Evolutionary conservation across 1,140 invertebrate species (phyloP).

Genomic region (Carcinoscorpius rotundicauda): DNA sequence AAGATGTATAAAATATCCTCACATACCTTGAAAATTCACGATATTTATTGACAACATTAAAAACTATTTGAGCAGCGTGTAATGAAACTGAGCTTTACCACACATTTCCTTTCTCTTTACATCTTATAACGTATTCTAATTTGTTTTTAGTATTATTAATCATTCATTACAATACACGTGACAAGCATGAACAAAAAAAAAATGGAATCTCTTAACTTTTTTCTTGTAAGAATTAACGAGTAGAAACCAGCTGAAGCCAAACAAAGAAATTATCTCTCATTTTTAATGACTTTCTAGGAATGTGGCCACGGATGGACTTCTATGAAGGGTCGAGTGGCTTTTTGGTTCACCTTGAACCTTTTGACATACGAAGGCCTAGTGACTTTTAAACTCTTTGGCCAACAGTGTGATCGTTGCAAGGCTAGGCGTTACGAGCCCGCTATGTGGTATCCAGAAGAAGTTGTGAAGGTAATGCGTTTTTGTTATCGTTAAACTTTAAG

Average conservation of each 20-base stretch:
- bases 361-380: slow-evolving; percentile 33
- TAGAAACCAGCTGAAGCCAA: too few relatives aligned
- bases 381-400: slow-evolving; percentile 38
- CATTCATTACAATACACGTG: background rate
- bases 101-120: too few relatives aligned
- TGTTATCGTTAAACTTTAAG: background rate
- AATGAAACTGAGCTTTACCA: too few relatives aligned
- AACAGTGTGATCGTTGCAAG: slow-evolving; percentile 38
- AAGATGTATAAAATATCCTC: too few relatives aligned
- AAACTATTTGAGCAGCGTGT: too few relatives aligned
- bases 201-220: background rate
- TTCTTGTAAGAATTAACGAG: background rate
- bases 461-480: slow-evolving; percentile 33
- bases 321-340: slow-evolving; percentile 40
- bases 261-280: too few relatives aligned
- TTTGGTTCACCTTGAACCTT: slow-evolving; percentile 36
- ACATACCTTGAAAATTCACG: too few relatives aligned
- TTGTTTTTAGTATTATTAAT: too few relatives aligned
- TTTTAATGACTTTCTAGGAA: slow-evolving; percentile 24
- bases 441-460: slow-evolving; percentile 44
- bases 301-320: slow-evolving; percentile 42
- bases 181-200: background rate
- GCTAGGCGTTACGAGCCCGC: slow-evolving; percentile 34
- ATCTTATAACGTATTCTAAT: too few relatives aligned
- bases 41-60: too few relatives aligned